Evolutionary conservation across 2,797 vertebrate species (phyloP).

Genomic region (Cynopterus sphinx): DNA sequence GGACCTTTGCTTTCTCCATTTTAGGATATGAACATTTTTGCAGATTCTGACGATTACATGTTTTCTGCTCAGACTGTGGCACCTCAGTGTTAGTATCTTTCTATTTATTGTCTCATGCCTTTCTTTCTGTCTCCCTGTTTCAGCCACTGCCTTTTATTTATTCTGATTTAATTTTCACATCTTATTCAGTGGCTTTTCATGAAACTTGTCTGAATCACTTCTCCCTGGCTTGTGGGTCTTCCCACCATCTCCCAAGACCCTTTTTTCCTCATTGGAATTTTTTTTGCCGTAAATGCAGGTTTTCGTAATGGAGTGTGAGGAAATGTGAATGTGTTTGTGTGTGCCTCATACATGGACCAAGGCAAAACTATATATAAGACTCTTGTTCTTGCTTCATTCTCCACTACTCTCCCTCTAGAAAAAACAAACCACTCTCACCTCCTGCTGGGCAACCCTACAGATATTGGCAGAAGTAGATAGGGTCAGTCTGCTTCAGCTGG

Average conservation of each 20-base stretch:
- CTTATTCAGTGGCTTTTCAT: slow-evolving; percentile 52
- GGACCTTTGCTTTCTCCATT: background rate
- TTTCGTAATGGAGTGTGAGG: background rate
- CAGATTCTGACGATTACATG: background rate
- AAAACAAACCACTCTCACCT: background rate
- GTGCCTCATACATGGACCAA: background rate
- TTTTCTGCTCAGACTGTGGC: background rate
- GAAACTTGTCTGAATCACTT: slow-evolving; percentile 48
- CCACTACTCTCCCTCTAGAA: background rate
- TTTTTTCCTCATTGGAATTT: background rate
- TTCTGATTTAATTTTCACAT: slow-evolving; percentile 80
- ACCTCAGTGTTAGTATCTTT: background rate
- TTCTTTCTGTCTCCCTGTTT: slow-evolving; percentile 40
- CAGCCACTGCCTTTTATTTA: slow-evolving; percentile 74
- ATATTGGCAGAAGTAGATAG: background rate
- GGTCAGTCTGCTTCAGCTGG: background rate
- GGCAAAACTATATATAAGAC: rapidly evolving
- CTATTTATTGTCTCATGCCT: slow-evolving; percentile 48
- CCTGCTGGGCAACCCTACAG: background rate
- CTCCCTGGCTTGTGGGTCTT: background rate
- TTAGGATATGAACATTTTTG: background rate
- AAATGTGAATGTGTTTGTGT: rapidly evolving
- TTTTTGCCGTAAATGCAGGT: background rate
- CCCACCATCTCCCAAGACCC: background rate
- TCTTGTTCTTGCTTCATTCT: background rate